phyloP scores from a whole-genome alignment of 2,888 invertebrate genomes.

The Crioceris asparagi region DNA sequence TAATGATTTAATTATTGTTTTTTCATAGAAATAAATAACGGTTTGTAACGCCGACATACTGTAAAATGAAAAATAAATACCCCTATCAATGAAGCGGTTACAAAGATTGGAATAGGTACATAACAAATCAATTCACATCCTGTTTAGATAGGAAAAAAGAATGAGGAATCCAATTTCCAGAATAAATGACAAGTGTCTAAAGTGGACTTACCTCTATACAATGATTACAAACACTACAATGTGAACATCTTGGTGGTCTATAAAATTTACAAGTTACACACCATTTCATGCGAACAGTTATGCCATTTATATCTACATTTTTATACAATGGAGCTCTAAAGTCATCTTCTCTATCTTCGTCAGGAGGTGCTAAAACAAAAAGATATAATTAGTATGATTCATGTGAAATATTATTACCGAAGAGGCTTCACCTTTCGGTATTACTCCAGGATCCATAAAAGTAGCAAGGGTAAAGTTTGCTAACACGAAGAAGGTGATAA shows the following conservation, averaged over 20 bases:
- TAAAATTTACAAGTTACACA: conserved; percentile 99
- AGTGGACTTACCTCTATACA: conserved; percentile 80
- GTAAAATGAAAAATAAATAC: no score
- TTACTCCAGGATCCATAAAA: conserved; percentile 98
- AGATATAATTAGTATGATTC: not conserved
- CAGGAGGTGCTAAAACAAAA: conserved; percentile 65
- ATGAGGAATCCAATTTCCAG: no score
- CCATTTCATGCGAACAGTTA: conserved; percentile 99
- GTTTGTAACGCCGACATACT: no score
- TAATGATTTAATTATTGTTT: not conserved
- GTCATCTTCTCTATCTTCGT: conserved; percentile 96
- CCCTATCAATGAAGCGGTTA: no score
- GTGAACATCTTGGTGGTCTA: conserved; percentile 96
- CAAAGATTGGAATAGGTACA: no score
- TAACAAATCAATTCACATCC: no score
- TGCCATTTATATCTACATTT: conserved; percentile 96
- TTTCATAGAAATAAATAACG: not conserved
- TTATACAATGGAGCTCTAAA: conserved; percentile 93
- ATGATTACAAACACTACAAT: conserved; percentile 98
- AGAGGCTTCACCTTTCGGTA: conserved; percentile 83
- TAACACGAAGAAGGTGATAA: conserved; percentile 93
- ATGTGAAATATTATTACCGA: no score
- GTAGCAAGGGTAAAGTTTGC: conserved; percentile 98
- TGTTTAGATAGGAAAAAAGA: no score
- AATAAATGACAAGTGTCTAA: no score